Conservation (phyloP, 2,888 invertebrate species). For the Trichogramma dendrolimi region DNA sequence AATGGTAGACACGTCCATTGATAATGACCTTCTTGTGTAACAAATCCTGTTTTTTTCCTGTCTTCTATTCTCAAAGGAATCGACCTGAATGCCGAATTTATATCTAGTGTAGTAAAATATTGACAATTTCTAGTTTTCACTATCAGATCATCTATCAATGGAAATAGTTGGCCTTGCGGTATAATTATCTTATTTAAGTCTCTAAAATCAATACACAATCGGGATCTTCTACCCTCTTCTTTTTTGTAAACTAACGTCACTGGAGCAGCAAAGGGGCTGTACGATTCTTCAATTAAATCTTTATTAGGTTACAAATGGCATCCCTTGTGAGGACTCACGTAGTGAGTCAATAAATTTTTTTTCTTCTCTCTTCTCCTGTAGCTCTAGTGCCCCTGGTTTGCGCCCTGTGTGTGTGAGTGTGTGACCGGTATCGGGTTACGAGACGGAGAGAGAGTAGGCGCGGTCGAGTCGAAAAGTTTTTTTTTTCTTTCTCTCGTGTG, state of each 20-base stretch:
- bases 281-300: neutral
- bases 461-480: too few species aligned
- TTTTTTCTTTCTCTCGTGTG: too few species aligned
- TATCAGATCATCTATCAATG: slow-evolving; percentile 31
- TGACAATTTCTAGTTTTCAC: slow-evolving; percentile 27
- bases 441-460: too few species aligned
- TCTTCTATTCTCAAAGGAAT: slow-evolving; percentile 31
- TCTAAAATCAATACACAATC: slow-evolving; percentile 32
- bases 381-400: too few species aligned
- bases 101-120: slow-evolving; percentile 31
- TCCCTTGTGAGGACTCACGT: too few species aligned
- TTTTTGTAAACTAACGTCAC: slow-evolving; percentile 26
- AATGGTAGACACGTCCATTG: slow-evolving; percentile 28
- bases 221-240: slow-evolving; percentile 31
- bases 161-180: slow-evolving; percentile 33
- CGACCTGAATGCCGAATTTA: slow-evolving; percentile 36
- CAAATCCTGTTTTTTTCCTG: slow-evolving; percentile 29
- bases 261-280: too few species aligned
- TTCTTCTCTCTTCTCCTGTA: too few species aligned
- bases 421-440: too few species aligned
- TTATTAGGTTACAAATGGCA: too few species aligned
- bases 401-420: too few species aligned
- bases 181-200: slow-evolving; percentile 33
- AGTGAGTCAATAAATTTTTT: too few species aligned
- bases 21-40: slow-evolving; percentile 14